These are phyloP conservation scores for Marmota monax DNA, from an alignment of 2,113 vertebrate genomes.

Conservation along the genomic window DNA sequence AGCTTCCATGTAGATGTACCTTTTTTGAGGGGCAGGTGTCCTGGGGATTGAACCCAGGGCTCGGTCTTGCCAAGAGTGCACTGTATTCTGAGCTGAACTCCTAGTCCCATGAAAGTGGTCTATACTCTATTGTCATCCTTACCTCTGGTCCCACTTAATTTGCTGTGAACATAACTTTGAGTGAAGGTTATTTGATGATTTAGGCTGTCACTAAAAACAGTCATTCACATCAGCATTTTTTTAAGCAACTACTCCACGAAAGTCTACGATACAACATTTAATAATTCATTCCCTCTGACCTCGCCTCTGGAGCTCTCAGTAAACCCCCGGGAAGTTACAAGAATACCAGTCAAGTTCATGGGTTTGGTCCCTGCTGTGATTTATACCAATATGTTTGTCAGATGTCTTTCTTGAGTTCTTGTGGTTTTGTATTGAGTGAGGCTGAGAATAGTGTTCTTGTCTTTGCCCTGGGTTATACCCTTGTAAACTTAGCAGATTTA, in stretches of 20 bases:
- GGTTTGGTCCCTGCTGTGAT: accelerated
- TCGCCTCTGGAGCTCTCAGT: background rate
- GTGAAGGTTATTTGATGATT: background rate
- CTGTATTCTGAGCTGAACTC: background rate
- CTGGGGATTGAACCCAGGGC: background rate
- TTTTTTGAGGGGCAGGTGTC: background rate
- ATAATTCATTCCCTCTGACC: background rate
- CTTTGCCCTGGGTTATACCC: background rate
- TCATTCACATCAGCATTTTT: background rate
- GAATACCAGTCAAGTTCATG: background rate
- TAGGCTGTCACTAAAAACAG: background rate
- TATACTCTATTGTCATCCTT: background rate
- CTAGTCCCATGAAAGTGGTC: background rate
- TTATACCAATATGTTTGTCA: background rate
- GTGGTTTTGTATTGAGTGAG: background rate
- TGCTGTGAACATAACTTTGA: background rate
- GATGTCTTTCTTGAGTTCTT: background rate
- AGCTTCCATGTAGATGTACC: accelerated
- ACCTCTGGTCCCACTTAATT: background rate
- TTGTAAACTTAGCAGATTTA: background rate
- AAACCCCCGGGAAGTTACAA: background rate
- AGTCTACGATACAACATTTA: background rate
- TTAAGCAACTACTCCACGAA: background rate
- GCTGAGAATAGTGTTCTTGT: background rate
- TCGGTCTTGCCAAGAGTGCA: background rate